A percentile compares a stretch with the other conserved stretches of the same genome.
These are phyloP conservation scores for Chelonoidis abingdonii DNA, from an alignment of 2,113 vertebrate species.

Conservation along the genomic window DNA sequence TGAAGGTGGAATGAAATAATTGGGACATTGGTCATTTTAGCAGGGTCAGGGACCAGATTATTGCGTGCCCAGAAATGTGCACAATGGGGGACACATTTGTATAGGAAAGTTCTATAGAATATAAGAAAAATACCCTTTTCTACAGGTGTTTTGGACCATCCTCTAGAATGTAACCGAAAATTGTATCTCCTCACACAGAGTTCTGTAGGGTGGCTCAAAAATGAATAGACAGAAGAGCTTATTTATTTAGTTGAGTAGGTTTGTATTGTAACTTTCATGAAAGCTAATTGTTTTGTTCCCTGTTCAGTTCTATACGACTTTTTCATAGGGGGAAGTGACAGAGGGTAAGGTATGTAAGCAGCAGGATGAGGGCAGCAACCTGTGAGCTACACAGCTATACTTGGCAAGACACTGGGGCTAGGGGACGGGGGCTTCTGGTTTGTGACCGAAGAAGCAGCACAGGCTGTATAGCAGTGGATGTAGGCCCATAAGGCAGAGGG, in stretches of 20 bases:
- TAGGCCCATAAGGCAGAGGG: neutral
- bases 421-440: neutral
- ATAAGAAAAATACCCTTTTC: neutral
- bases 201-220: neutral
- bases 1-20: neutral
- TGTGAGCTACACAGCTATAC: neutral
- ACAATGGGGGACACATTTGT: rapidly evolving
- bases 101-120: neutral
- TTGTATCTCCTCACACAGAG: neutral
- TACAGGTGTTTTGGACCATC: neutral
- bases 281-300: neutral
- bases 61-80: neutral
- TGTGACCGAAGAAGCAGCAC: neutral
- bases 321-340: rapidly evolving
- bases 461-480: neutral
- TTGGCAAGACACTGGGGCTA: neutral
- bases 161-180: neutral
- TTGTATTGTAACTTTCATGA: neutral
- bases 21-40: neutral
- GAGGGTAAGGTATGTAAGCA: neutral
- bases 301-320: neutral
- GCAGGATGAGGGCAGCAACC: neutral
- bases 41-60: neutral
- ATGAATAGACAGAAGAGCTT: neutral
- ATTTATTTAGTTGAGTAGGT: neutral